Conservation (phyloP, 2,113 vertebrate genomes). For the Lanius ludovicianus region DNA sequence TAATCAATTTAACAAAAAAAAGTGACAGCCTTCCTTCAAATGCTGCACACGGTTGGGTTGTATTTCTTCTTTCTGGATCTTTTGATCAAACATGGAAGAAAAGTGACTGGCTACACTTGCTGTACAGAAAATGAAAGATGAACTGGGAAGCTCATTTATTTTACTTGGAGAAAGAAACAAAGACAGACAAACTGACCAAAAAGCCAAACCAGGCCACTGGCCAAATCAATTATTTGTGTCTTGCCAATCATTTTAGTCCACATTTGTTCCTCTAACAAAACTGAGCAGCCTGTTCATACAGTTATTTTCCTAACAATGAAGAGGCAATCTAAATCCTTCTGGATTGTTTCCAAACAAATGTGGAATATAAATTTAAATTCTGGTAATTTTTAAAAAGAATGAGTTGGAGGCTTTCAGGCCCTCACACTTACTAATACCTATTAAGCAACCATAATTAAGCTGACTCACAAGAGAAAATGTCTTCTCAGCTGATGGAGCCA, state of each 20-base stretch:
- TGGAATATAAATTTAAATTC: not conserved
- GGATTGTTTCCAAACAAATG: slow-evolving; percentile 5
- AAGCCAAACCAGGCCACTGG: slow-evolving; percentile 23
- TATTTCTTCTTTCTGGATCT: slow-evolving; percentile 28
- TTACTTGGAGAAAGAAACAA: slow-evolving; percentile 55
- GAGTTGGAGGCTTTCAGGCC: not conserved
- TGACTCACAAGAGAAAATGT: not conserved
- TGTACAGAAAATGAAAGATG: slow-evolving; percentile 38
- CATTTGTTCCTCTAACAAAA: slow-evolving; percentile 22
- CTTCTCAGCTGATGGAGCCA: slow-evolving; percentile 7
- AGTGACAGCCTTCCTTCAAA: slow-evolving; percentile 10
- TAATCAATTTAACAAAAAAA: slow-evolving; percentile 2
- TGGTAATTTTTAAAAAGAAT: not conserved
- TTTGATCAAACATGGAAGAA: slow-evolving; percentile 32
- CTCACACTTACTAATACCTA: not conserved
- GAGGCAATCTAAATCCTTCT: not conserved
- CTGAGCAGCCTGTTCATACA: not conserved
- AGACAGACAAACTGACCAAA: slow-evolving; percentile 41
- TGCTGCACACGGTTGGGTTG: not conserved
- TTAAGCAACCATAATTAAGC: slow-evolving; percentile 9
- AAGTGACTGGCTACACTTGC: slow-evolving; percentile 10
- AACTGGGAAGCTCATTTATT: slow-evolving; percentile 26
- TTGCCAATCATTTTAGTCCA: slow-evolving; percentile 7
- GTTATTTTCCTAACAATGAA: slow-evolving; percentile 9
- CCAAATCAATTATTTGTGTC: slow-evolving; percentile 64